Evolutionary conservation across 2,888 invertebrate genomes (phyloP).

Genomic region (Sarcophaga subvicina): DNA sequence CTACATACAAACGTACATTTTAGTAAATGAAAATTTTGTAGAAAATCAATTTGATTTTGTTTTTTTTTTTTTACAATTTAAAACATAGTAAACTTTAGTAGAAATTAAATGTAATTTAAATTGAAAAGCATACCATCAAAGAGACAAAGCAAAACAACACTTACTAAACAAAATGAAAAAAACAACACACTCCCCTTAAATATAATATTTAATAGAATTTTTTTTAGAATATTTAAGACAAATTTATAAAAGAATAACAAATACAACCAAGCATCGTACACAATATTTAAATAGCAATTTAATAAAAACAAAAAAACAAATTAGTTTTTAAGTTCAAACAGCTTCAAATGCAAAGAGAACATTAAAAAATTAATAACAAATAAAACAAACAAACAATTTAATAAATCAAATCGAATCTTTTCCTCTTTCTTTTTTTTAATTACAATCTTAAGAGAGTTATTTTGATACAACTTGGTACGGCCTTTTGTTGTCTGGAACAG

Average conservation of each 20-base stretch:
- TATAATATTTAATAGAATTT: not conserved
- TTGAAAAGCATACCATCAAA: not conserved
- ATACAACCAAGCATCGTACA: no score
- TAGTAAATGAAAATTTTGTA: not conserved
- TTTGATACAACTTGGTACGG: no score
- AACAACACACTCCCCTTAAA: no score
- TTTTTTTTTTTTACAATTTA: no score
- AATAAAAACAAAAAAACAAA: not conserved
- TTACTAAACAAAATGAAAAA: conserved; percentile 16
- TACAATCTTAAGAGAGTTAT: no score
- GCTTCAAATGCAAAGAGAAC: conserved; percentile 27
- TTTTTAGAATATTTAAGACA: conserved; percentile 11
- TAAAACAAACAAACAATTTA: not conserved
- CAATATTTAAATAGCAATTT: conserved; percentile 35
- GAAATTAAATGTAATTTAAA: not conserved
- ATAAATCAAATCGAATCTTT: not conserved
- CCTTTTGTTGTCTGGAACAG: no score
- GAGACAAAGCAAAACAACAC: not conserved
- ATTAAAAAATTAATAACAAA: not conserved
- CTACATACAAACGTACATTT: not conserved
- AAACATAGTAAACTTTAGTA: no score
- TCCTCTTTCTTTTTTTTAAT: no score
- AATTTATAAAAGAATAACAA: not conserved
- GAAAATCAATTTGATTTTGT: conserved; percentile 17
- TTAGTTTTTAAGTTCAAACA: conserved; percentile 30